Percentiles rank a stretch among this genome's conserved stretches.
Conservation (phyloP, 2,888 invertebrate genomes). For the Elysia crispata region DNA sequence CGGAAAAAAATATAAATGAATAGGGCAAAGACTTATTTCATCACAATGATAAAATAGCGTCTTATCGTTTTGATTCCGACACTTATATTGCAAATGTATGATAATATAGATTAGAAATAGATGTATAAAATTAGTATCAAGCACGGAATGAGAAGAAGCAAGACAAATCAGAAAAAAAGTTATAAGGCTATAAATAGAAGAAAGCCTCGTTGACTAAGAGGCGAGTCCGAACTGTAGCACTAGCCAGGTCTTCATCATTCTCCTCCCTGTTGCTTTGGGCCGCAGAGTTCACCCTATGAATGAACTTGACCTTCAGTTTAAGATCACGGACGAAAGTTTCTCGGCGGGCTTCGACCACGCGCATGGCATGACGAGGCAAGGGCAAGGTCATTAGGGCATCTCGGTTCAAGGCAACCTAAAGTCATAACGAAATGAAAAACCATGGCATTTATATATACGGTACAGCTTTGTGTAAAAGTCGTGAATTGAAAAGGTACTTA, state of each 20-base stretch:
- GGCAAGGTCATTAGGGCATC: conserved; percentile 59
- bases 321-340: conserved; percentile 61
- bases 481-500: background rate
- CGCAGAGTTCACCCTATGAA: conserved; percentile 55
- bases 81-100: too few relatives aligned
- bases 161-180: too few relatives aligned
- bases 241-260: conserved; percentile 60
- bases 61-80: too few relatives aligned
- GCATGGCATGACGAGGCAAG: conserved; percentile 59
- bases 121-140: too few relatives aligned
- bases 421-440: background rate
- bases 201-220: conserved; percentile 60
- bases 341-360: conserved; percentile 58
- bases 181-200: conserved; percentile 57
- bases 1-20: too few relatives aligned
- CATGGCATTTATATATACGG: too few relatives aligned
- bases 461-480: background rate
- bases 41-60: too few relatives aligned
- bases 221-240: conserved; percentile 60
- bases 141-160: too few relatives aligned
- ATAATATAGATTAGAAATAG: too few relatives aligned
- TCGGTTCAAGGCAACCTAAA: conserved; percentile 63
- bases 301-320: conserved; percentile 68
- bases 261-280: conserved; percentile 44
- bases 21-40: too few relatives aligned